Conservation (phyloP, 2,113 vertebrate genomes). For the Osmerus mordax region DNA sequence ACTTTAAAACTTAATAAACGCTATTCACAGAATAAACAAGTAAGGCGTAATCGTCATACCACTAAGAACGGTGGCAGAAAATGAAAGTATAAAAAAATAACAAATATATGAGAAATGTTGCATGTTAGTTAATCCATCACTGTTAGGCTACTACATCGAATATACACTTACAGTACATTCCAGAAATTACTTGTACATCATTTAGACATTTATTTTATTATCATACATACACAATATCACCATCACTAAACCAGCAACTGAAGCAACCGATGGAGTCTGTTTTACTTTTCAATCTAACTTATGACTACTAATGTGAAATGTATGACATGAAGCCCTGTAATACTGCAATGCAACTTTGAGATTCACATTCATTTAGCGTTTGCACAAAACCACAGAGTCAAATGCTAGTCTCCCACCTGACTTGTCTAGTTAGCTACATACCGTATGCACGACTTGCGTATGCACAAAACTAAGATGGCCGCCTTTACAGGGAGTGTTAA, state of each 20-base stretch:
- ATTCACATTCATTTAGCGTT: slow-evolving; percentile 40
- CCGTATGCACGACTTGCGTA: slow-evolving; percentile 1
- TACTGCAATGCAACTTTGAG: slow-evolving; percentile 41
- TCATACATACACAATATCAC: slow-evolving; percentile 8
- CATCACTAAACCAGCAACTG: slow-evolving; percentile 17
- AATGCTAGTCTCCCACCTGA: slow-evolving; percentile 8
- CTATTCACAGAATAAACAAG: slow-evolving; percentile 26
- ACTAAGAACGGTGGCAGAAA: not conserved
- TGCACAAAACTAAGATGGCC: slow-evolving; percentile 10
- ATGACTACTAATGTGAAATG: slow-evolving; percentile 35
- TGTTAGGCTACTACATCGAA: slow-evolving; percentile 49
- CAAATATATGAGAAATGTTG: slow-evolving; percentile 4
- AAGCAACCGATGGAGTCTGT: slow-evolving; percentile 4
- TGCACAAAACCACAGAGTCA: slow-evolving; percentile 31
- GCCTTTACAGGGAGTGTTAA: slow-evolving; percentile 6
- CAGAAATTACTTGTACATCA: slow-evolving; percentile 39
- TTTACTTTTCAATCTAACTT: slow-evolving; percentile 10
- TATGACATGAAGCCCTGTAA: slow-evolving; percentile 40
- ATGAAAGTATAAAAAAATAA: slow-evolving; percentile 10
- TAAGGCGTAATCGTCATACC: slow-evolving; percentile 27
- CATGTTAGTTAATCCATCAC: slow-evolving; percentile 1
- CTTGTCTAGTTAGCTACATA: slow-evolving; percentile 43
- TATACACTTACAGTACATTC: slow-evolving; percentile 33
- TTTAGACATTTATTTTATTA: slow-evolving; percentile 32
- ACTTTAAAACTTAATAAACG: slow-evolving; percentile 10